Percentiles rank a stretch among this genome's conserved stretches.
phyloP scores from a whole-genome alignment of 2,888 invertebrate genomes.

The Plutella xylostella region DNA sequence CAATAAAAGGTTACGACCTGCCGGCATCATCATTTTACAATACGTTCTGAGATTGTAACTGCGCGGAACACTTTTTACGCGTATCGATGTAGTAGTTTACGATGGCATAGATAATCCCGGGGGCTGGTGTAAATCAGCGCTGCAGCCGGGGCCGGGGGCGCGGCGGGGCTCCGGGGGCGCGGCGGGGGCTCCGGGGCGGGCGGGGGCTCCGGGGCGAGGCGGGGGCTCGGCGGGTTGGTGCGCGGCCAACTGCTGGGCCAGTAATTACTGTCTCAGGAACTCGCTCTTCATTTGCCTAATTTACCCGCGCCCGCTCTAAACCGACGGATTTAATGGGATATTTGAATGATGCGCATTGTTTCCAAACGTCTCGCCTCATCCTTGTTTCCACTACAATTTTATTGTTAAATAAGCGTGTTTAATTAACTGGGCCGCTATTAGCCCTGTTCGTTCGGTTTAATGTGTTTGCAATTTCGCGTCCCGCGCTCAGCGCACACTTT shows the following conservation, averaged over 20 bases:
- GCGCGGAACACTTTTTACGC: constrained; percentile 2
- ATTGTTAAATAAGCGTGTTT: constrained; percentile 3
- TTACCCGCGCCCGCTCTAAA: constrained; percentile 52
- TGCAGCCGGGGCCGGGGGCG: not conserved
- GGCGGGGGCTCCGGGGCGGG: not conserved
- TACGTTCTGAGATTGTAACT: not conserved
- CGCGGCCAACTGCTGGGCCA: constrained; percentile 52
- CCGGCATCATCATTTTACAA: constrained; percentile 8
- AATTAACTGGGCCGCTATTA: constrained; percentile 1
- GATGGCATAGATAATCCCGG: constrained; percentile 50
- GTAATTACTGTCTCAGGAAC: constrained; percentile 62
- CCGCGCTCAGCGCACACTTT: no score
- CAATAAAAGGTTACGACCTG: constrained; percentile 8
- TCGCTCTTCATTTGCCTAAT: constrained; percentile 66
- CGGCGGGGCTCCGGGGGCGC: no score
- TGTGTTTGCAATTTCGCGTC: not conserved
- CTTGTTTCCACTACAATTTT: constrained; percentile 12
- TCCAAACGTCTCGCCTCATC: constrained; percentile 46
- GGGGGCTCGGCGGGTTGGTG: no score
- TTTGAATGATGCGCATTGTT: constrained; percentile 61
- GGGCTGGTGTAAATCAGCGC: constrained; percentile 16
- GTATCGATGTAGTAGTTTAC: constrained; percentile 28
- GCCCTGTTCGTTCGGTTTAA: not conserved
- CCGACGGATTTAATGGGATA: constrained; percentile 59
- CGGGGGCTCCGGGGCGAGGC: no score